A percentile compares a stretch with the other conserved stretches of the same genome.
phyloP scores from a whole-genome alignment of 2,797 vertebrate species.

The Lophius americanus region DNA sequence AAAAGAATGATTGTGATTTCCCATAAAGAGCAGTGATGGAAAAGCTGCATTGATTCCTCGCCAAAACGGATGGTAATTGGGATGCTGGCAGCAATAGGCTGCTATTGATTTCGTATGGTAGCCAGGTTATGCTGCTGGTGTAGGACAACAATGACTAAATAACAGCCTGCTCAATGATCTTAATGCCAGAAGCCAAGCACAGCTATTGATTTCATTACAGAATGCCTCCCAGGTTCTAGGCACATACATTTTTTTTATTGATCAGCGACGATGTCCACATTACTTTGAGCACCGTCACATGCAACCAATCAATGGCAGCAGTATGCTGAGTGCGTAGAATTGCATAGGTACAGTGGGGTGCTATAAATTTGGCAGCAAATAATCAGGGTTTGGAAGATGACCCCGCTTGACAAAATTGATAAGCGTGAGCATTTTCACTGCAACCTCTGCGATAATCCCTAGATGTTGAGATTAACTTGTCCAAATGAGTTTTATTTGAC shows the following conservation, averaged over 20 bases:
- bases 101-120: constrained; percentile 80
- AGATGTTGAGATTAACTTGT: constrained; percentile 58
- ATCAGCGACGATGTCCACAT: constrained; percentile 71
- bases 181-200: constrained; percentile 80
- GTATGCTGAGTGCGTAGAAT: constrained; percentile 59
- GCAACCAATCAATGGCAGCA: constrained; percentile 60
- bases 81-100: constrained; percentile 74
- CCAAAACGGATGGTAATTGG: constrained; percentile 78
- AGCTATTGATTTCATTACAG: constrained; percentile 83
- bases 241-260: constrained; percentile 83
- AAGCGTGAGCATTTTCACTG: constrained; percentile 43
- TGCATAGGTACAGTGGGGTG: constrained; percentile 42
- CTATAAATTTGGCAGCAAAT: constrained; percentile 55
- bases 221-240: constrained; percentile 78
- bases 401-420: constrained; percentile 47
- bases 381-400: constrained; percentile 59
- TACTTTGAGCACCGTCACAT: constrained; percentile 75
- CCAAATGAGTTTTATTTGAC: constrained; percentile 53
- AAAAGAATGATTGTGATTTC: constrained; percentile 72
- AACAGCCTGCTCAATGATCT: constrained; percentile 77
- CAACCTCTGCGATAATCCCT: constrained; percentile 50
- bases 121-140: constrained; percentile 72
- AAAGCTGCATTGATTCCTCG: constrained; percentile 75
- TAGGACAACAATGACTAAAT: constrained; percentile 82
- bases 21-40: constrained; percentile 60